Conservation (phyloP, 30 jellyfish, hydroid and myxozoan species). For the Aurelia sp. region DNA sequence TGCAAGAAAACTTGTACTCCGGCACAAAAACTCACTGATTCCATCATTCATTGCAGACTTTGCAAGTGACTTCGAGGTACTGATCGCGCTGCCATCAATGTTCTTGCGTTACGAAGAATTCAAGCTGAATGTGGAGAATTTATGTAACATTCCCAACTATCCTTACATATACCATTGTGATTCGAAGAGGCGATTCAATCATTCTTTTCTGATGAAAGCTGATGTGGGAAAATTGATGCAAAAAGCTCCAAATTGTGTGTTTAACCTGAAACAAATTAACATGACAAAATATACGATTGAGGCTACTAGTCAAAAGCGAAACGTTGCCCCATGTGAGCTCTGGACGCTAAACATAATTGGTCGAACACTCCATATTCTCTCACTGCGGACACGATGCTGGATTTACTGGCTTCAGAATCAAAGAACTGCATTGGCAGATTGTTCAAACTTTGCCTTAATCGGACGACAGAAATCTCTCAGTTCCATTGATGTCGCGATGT, state of each 20-base stretch:
- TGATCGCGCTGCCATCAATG: background rate
- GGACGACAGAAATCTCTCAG: background rate
- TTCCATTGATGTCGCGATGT: conserved; percentile 2
- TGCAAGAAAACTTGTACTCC: background rate
- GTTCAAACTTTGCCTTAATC: conserved; percentile 4
- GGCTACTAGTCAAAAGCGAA: background rate
- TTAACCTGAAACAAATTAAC: background rate
- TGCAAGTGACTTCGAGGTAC: conserved; percentile 4
- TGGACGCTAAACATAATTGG: conserved; percentile 49
- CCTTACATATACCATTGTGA: conserved; percentile 41
- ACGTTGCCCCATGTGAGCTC: background rate
- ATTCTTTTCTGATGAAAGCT: conserved; percentile 5
- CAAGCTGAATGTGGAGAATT: background rate
- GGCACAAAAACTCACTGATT: background rate
- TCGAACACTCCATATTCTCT: conserved; percentile 23
- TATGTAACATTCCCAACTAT: conserved; percentile 36
- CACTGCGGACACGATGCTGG: conserved; percentile 47
- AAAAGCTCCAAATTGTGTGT: conserved; percentile 12
- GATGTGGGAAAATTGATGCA: background rate
- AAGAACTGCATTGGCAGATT: conserved; percentile 30
- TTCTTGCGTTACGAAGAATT: background rate
- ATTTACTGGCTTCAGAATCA: conserved; percentile 47
- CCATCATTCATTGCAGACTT: conserved; percentile 14
- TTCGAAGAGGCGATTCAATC: background rate
- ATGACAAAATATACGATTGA: background rate